A percentile compares a stretch with the other conserved stretches of the same genome.
phyloP scores from a whole-genome alignment of 2,113 vertebrate genomes.

The Hemichromis elongatus region DNA sequence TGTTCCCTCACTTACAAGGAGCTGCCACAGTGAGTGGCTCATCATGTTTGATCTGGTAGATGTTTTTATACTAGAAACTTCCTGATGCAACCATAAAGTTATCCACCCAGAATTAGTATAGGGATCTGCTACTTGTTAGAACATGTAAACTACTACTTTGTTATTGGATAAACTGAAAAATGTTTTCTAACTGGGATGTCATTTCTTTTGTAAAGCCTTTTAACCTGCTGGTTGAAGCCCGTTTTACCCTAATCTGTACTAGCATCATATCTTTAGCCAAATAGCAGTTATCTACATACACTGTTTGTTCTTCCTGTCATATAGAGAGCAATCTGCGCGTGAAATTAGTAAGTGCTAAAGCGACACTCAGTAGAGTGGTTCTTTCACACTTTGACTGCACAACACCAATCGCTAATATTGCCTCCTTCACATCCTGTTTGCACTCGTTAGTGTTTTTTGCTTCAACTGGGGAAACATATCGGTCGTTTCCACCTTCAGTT shows the following conservation, averaged over 20 bases:
- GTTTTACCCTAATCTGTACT: neutral
- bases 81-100: neutral
- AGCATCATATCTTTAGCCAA: neutral
- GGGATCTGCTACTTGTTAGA: neutral
- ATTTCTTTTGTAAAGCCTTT: neutral
- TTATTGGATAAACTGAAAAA: neutral
- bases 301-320: neutral
- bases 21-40: neutral
- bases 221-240: neutral
- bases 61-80: neutral
- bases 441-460: neutral
- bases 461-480: neutral
- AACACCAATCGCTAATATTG: neutral
- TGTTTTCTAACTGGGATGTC: neutral
- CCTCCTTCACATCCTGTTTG: neutral
- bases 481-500: neutral
- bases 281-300: neutral
- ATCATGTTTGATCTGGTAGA: neutral
- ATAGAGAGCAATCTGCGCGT: accelerated
- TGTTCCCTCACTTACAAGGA: neutral
- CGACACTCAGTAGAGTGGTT: neutral
- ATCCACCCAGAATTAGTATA: neutral
- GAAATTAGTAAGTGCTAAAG: neutral
- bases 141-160: neutral
- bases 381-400: neutral